Evolutionary conservation across 2,113 vertebrate species (phyloP).

Genomic region (Pyrgilauda ruficollis): DNA sequence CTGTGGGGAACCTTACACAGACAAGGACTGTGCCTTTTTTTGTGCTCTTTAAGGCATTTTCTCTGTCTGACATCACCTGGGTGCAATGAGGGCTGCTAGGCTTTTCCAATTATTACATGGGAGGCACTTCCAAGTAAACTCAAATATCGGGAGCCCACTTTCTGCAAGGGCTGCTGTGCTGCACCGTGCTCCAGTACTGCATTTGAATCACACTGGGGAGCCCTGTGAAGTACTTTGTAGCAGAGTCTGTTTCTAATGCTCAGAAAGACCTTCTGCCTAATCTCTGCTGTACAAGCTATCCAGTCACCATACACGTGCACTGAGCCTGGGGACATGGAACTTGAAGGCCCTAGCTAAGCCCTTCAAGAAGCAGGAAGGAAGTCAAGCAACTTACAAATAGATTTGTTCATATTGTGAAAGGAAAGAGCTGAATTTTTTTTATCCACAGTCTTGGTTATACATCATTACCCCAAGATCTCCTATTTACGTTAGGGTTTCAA

Average conservation of each 20-base stretch:
- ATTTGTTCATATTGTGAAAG: neutral
- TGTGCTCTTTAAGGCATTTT: neutral
- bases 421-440: neutral
- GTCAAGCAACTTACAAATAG: neutral
- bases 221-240: neutral
- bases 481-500: neutral
- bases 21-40: neutral
- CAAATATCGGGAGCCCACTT: neutral
- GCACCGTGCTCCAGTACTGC: neutral
- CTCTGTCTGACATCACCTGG: neutral
- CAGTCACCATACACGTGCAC: fast-evolving
- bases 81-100: neutral
- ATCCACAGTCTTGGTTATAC: neutral
- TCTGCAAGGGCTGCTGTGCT: neutral
- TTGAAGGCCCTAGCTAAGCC: neutral
- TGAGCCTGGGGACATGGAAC: neutral
- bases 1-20: neutral
- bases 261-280: neutral
- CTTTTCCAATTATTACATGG: neutral
- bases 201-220: neutral
- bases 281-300: neutral
- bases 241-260: neutral
- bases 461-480: neutral
- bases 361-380: neutral
- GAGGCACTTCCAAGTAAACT: neutral